Evolutionary conservation across 2,797 vertebrate genomes (phyloP), one percentile per base, ranked within the genome.

Genomic region (Echiichthys vipera): DNA sequence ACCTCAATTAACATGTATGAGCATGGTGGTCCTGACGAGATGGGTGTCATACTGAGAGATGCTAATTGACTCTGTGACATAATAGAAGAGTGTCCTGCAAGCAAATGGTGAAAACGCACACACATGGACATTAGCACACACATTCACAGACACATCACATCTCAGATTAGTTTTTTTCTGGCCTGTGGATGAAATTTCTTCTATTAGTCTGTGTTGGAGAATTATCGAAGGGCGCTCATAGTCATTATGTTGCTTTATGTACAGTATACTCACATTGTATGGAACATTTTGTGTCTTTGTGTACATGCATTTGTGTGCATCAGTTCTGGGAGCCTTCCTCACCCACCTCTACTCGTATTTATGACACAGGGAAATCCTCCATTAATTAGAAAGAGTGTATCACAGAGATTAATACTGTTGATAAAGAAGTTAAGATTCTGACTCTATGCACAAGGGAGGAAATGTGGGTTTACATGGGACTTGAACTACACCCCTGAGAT

Each of bases 311-410:
- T 46, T 25, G 39, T 24, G 61, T 34, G 17, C 27, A 51, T 9
- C 53, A 65, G 51, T 59, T 78, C 65, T 68, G 62, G 34, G 74
- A 80, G 6, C 56, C 58, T 65, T 65, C 43, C 34, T 69, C 65
- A 66, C 45, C 77, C 49, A 80, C 74, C 72, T 80, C 70, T 27
- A 53, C 57, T 71, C 65, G 78, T 81, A 87, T 86, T 89, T 88
- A 83, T 65, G 65, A 67, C 71, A 66, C 24, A 11, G 47, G 66
- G 80, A 69, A 71, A 84, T 88, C 79, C 68, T 65, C 84, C 78
- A 87, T 88, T 91, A 91, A 94, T 92, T 92, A 89, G 75, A 87
- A 87, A 66, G 83, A 86, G 72, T 89, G 83, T 85, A 88, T 91
- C 82, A 69, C 53, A 25, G 24, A 85, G 88, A 92, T 92, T 83